phyloP scores from a whole-genome alignment of 2,113 vertebrate species.

The Brachionichthys hirsutus region DNA sequence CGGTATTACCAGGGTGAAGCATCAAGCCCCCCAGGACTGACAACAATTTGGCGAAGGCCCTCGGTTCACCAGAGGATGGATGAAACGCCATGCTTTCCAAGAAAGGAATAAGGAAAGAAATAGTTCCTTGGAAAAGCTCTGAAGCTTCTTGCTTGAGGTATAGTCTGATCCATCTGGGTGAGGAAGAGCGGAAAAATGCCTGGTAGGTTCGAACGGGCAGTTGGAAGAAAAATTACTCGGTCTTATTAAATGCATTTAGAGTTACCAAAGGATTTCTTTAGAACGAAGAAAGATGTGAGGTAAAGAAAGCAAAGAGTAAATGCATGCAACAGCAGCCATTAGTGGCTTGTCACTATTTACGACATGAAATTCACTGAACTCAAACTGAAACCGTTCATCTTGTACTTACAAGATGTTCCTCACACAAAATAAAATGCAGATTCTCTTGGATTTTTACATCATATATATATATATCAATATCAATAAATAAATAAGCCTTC shows the following conservation, averaged over 20 bases:
- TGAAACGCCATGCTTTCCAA: constrained; percentile 58
- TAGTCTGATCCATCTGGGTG: constrained; percentile 55
- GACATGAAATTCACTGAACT: constrained; percentile 20
- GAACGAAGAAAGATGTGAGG: constrained; percentile 32
- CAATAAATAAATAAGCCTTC: too few relatives aligned
- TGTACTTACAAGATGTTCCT: constrained; percentile 7
- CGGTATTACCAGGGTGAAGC: constrained; percentile 67
- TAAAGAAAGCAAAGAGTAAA: constrained; percentile 44
- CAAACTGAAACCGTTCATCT: constrained; percentile 1
- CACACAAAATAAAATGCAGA: constrained; percentile 4
- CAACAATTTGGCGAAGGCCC: constrained; percentile 59
- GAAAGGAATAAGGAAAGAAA: constrained; percentile 55
- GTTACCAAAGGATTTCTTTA: constrained; percentile 29
- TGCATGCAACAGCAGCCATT: constrained; percentile 17
- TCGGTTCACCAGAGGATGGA: constrained; percentile 54
- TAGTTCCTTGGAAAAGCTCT: constrained; percentile 63
- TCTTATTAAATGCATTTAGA: constrained; percentile 59
- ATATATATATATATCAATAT: constrained; percentile 20
- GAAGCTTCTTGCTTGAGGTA: constrained; percentile 48
- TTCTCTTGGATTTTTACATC: constrained; percentile 9
- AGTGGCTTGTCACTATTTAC: constrained; percentile 24
- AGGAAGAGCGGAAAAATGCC: constrained; percentile 67
- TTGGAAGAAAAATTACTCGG: constrained; percentile 62
- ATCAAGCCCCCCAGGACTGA: constrained; percentile 65
- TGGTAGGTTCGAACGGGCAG: constrained; percentile 66